A percentile compares a stretch with the other conserved stretches of the same genome.
These are phyloP conservation scores for Dasyurus viverrinus DNA, from an alignment of 2,113 vertebrate genomes.

Conservation along the genomic window DNA sequence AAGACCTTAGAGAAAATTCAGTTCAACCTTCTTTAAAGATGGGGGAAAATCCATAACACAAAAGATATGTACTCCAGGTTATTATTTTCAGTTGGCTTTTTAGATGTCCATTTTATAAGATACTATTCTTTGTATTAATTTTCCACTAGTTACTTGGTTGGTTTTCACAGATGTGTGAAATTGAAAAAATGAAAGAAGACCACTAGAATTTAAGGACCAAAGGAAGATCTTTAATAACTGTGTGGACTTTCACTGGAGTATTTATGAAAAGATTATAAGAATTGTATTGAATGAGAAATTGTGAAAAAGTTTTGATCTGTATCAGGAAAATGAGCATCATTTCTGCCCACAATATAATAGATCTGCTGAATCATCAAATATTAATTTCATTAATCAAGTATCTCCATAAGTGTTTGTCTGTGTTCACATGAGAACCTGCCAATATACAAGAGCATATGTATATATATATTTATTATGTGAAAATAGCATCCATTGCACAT, in stretches of 20 bases:
- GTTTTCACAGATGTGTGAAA: neutral
- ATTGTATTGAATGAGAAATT: neutral
- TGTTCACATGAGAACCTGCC: neutral
- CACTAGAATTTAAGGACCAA: neutral
- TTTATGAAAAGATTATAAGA: neutral
- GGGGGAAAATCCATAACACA: neutral
- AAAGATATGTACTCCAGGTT: neutral
- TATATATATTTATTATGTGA: neutral
- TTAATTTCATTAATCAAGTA: neutral
- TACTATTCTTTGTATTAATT: neutral
- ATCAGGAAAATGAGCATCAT: neutral
- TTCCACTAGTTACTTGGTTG: neutral
- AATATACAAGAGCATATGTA: neutral
- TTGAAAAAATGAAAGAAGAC: neutral
- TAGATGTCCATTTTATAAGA: neutral
- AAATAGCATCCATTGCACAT: accelerated
- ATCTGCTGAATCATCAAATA: neutral
- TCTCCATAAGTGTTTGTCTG: neutral
- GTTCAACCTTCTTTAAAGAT: neutral
- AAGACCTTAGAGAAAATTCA: neutral
- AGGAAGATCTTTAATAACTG: neutral
- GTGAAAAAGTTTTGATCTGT: neutral
- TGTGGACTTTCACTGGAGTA: neutral
- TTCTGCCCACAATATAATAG: neutral
- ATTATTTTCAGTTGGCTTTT: neutral